phyloP scores from a whole-genome alignment of 2,797 vertebrate species.

The Emydoidea blandingii region DNA sequence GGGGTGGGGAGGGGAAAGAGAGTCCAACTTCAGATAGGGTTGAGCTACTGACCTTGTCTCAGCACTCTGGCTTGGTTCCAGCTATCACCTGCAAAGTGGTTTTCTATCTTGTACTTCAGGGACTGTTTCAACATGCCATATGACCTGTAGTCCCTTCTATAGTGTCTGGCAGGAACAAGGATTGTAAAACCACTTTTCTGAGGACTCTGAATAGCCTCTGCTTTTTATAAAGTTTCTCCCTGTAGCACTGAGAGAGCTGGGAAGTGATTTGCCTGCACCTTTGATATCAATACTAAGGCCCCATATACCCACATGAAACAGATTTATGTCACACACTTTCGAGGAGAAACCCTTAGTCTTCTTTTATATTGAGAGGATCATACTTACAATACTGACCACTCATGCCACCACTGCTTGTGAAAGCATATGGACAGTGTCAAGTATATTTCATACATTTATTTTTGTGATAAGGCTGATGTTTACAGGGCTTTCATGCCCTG shows the following conservation, averaged over 20 bases:
- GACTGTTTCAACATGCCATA: background rate
- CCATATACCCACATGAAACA: background rate
- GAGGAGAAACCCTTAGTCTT: background rate
- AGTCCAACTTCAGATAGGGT: background rate
- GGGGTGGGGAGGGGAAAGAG: background rate
- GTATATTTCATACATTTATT: background rate
- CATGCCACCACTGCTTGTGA: background rate
- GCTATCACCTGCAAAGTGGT: background rate
- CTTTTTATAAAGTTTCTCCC: background rate
- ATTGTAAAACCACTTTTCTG: background rate
- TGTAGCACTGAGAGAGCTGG: background rate
- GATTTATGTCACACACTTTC: background rate
- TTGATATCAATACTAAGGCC: background rate
- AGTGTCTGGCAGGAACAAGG: background rate
- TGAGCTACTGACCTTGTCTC: background rate
- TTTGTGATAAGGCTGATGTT: background rate
- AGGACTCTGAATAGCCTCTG: background rate
- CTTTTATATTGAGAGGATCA: background rate
- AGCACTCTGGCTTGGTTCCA: background rate
- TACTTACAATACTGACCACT: background rate
- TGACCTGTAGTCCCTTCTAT: background rate
- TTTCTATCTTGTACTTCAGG: background rate
- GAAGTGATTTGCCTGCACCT: fast-evolving
- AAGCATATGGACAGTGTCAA: background rate
- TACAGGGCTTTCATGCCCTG: background rate